A percentile compares a stretch with the other conserved stretches of the same genome.
These are phyloP conservation scores for Silurus meridionalis DNA, from an alignment of 2,113 vertebrate genomes.

Conservation along the genomic window DNA sequence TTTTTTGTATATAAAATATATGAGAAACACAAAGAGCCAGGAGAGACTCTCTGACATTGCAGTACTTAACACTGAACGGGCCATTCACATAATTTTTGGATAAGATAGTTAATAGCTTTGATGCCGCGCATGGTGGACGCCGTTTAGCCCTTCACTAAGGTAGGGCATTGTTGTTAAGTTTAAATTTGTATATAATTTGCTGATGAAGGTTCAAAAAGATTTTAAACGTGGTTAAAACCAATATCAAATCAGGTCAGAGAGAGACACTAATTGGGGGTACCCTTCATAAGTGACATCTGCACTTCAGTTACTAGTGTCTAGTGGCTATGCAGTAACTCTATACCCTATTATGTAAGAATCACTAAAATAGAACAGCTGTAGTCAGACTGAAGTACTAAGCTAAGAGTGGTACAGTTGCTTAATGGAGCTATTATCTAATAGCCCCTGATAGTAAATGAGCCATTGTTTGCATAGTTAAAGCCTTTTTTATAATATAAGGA, in stretches of 20 bases:
- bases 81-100: too few species aligned
- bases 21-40: too few species aligned
- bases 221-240: background rate
- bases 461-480: conserved; percentile 44
- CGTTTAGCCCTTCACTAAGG: too few species aligned
- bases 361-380: conserved; percentile 21
- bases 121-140: too few species aligned
- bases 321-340: background rate
- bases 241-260: background rate
- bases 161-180: too few species aligned
- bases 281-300: background rate
- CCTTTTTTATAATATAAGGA: conserved; percentile 31
- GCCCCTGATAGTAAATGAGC: conserved; percentile 19
- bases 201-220: too few species aligned
- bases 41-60: too few species aligned
- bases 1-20: too few species aligned
- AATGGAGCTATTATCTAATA: conserved; percentile 25
- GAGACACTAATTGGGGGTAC: background rate
- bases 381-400: conserved; percentile 18
- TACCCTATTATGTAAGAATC: background rate
- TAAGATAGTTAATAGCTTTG: too few species aligned
- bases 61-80: too few species aligned
- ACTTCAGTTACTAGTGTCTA: background rate
- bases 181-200: too few species aligned
- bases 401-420: conserved; percentile 42